A percentile compares a stretch with the other conserved stretches of the same genome.
These are phyloP conservation scores for Andricus grossulariae DNA, from an alignment of 1,140 invertebrate species.

Conservation along the genomic window DNA sequence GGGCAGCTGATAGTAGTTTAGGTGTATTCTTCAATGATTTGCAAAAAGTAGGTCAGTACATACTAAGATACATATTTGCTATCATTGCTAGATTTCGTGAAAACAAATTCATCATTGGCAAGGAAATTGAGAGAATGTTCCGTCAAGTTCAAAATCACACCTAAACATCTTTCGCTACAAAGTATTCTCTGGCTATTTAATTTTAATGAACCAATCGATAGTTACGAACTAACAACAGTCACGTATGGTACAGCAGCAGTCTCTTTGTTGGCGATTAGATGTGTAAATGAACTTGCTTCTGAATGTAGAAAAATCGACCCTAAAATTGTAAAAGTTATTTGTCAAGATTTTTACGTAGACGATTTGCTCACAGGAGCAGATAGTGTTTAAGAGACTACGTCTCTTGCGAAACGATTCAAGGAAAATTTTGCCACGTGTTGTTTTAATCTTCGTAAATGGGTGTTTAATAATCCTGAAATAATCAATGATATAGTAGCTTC, in stretches of 20 bases:
- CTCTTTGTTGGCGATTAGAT: not conserved
- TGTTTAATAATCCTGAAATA: no score
- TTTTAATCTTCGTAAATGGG: no score
- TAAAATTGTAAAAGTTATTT: not conserved
- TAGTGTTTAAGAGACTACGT: not conserved
- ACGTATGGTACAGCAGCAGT: not conserved
- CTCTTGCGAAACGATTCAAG: not conserved
- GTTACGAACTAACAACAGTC: not conserved
- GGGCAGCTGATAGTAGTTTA: conserved; percentile 48
- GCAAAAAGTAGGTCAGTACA: conserved; percentile 20
- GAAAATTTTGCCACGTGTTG: not conserved
- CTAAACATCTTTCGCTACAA: not conserved
- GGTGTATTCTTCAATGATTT: conserved; percentile 47
- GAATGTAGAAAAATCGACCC: not conserved
- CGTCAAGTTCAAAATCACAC: not conserved
- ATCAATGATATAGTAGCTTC: conserved; percentile 52
- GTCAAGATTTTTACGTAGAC: not conserved
- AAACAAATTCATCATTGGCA: conserved; percentile 48
- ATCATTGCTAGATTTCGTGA: conserved; percentile 44
- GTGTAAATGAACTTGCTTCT: conserved; percentile 58
- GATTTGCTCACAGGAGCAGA: not conserved
- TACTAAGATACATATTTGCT: conserved; percentile 27
- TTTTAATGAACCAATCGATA: not conserved
- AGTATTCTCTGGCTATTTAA: not conserved
- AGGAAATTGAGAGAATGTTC: conserved; percentile 74